These are phyloP conservation scores for Hestina assimilis DNA, from an alignment of 1,140 invertebrate genomes.

Conservation along the genomic window DNA sequence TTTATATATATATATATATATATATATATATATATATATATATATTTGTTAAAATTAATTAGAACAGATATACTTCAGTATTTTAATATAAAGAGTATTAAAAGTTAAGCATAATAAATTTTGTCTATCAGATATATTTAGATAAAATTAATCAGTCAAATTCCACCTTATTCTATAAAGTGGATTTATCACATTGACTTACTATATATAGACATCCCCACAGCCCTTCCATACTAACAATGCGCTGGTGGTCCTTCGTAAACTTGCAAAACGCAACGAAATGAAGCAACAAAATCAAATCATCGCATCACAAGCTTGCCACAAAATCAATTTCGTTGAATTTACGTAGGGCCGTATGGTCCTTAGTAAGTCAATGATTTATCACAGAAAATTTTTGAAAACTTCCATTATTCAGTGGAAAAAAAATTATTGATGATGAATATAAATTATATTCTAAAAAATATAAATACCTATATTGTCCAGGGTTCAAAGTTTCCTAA, in stretches of 20 bases:
- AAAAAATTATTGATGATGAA: background rate
- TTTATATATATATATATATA: no score
- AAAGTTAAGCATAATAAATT: background rate
- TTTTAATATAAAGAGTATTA: constrained; percentile 12
- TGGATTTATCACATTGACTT: background rate
- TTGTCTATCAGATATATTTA: background rate
- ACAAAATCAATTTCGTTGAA: no score
- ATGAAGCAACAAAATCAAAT: no score
- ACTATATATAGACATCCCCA: no score
- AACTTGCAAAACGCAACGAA: no score
- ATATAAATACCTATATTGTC: no score
- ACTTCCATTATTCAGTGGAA: background rate
- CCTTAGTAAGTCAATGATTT: no score
- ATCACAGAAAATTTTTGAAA: background rate
- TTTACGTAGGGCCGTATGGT: no score
- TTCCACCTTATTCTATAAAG: background rate
- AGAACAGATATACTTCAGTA: constrained; percentile 7
- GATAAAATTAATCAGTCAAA: background rate
- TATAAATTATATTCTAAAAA: background rate
- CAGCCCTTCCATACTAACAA: no score
- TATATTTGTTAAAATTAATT: constrained; percentile 1
- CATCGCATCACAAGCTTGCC: no score
- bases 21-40: no score
- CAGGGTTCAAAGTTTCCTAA: background rate
- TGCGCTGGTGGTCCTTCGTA: no score